phyloP scores from a whole-genome alignment of 1,140 invertebrate species.

The Drosophila sucinea region DNA sequence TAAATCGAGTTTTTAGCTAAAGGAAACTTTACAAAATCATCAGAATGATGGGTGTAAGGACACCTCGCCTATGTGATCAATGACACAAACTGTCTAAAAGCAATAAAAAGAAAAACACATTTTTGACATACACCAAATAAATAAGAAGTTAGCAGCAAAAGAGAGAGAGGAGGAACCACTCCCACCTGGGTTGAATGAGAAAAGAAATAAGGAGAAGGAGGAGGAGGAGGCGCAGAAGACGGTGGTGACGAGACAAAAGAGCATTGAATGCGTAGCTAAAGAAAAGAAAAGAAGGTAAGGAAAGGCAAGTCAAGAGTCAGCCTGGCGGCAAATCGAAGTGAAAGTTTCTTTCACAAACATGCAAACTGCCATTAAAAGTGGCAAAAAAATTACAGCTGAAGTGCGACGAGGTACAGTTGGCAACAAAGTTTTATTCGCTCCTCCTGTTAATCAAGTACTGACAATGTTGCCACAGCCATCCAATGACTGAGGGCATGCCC shows the following conservation, averaged over 20 bases:
- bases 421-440: constrained; percentile 48
- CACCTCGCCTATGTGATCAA: constrained; percentile 9
- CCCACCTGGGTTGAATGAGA: no score
- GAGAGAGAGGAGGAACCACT: background rate
- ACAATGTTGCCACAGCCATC: constrained; percentile 3
- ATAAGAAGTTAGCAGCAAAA: constrained; percentile 15
- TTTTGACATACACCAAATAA: constrained; percentile 46
- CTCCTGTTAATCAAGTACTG: constrained; percentile 40
- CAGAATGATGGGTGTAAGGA: background rate
- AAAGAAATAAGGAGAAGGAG: no score
- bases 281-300: constrained; percentile 1
- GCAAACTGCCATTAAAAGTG: constrained; percentile 71
- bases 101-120: constrained; percentile 68
- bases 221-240: background rate
- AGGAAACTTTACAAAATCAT: constrained; percentile 3
- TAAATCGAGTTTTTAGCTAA: constrained; percentile 26
- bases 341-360: constrained; percentile 66
- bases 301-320: constrained; percentile 60
- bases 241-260: background rate
- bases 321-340: constrained; percentile 74
- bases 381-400: constrained; percentile 55
- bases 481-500: background rate
- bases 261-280: background rate
- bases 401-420: constrained; percentile 37
- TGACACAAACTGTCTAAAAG: constrained; percentile 24